A percentile compares a stretch with the other conserved stretches of the same genome.
Evolutionary conservation across 2,888 invertebrate species (phyloP).

Genomic region (Drosophila prostipennis): DNA sequence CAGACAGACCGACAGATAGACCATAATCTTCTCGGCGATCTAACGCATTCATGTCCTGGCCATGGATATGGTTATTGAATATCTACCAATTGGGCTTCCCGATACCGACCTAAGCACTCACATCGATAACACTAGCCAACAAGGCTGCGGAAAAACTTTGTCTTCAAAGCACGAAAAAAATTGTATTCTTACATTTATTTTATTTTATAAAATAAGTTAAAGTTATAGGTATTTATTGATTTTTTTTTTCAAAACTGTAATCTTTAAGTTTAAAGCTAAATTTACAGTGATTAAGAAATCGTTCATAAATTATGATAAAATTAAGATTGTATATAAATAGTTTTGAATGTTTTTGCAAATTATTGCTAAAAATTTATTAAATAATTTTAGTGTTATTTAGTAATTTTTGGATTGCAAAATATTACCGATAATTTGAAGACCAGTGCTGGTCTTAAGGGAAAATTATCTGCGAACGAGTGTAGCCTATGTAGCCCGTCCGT

Average conservation of each 20-base stretch:
- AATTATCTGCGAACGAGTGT: constrained; percentile 5
- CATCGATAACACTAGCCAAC: constrained; percentile 26
- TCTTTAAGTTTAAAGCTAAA: no score
- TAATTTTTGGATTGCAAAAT: neutral
- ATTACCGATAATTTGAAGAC: neutral
- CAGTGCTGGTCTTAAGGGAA: neutral
- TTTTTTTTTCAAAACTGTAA: no score
- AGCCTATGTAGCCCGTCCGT: neutral
- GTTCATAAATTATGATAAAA: no score
- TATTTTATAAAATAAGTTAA: no score
- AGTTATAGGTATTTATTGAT: no score
- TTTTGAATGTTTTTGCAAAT: no score
- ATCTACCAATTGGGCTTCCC: constrained; percentile 60
- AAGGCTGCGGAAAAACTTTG: neutral
- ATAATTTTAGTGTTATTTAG: neutral
- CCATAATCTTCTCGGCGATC: constrained; percentile 44
- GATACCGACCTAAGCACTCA: constrained; percentile 54
- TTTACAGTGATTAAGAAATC: no score
- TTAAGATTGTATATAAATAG: no score
- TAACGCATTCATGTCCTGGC: constrained; percentile 28
- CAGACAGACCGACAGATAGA: constrained; percentile 3
- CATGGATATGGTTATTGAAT: constrained; percentile 58
- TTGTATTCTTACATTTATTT: no score
- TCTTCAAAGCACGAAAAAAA: neutral
- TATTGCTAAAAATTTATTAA: no score